These are phyloP conservation scores for Platorchestia sp. DNA, from an alignment of 1,140 invertebrate species.

Conservation along the genomic window DNA sequence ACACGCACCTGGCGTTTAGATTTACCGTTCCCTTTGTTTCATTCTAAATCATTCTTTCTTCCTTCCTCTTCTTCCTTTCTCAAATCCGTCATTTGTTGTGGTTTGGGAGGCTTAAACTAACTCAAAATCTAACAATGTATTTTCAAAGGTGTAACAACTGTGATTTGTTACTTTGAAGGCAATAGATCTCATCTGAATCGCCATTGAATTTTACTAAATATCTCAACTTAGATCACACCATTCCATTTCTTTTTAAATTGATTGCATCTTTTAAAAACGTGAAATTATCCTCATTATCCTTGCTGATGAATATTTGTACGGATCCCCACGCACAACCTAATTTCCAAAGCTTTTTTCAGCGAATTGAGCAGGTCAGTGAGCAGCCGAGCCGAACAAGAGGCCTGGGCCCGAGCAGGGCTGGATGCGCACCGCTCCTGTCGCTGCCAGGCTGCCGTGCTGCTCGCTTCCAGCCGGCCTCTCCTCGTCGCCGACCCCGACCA, in stretches of 20 bases:
- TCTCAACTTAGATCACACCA: not conserved
- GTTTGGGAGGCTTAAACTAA: too few species aligned
- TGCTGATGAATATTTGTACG: not conserved
- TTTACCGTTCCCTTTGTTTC: too few species aligned
- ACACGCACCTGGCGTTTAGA: too few species aligned
- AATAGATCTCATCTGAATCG: too few species aligned
- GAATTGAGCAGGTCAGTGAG: slow-evolving; percentile 3
- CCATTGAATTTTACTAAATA: too few species aligned
- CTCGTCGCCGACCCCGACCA: slow-evolving; percentile 56
- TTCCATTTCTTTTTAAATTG: not conserved
- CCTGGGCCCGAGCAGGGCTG: slow-evolving; percentile 44
- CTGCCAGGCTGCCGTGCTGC: slow-evolving; percentile 33
- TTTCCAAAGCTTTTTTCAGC: not conserved
- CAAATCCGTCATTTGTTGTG: too few species aligned
- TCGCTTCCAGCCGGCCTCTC: slow-evolving; percentile 14
- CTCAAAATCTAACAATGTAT: too few species aligned
- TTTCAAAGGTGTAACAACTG: too few species aligned
- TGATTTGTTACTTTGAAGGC: too few species aligned
- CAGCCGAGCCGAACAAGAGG: not conserved
- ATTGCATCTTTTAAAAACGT: not conserved
- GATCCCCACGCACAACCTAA: not conserved
- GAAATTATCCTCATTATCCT: not conserved
- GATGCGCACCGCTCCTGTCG: not conserved
- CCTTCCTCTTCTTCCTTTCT: too few species aligned
- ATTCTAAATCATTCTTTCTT: too few species aligned